Evolutionary conservation across 92 coral and sea anemone genomes (phyloP), one percentile per base, ranked within the genome.

Genomic region (Phymanthus crucifer): DNA sequence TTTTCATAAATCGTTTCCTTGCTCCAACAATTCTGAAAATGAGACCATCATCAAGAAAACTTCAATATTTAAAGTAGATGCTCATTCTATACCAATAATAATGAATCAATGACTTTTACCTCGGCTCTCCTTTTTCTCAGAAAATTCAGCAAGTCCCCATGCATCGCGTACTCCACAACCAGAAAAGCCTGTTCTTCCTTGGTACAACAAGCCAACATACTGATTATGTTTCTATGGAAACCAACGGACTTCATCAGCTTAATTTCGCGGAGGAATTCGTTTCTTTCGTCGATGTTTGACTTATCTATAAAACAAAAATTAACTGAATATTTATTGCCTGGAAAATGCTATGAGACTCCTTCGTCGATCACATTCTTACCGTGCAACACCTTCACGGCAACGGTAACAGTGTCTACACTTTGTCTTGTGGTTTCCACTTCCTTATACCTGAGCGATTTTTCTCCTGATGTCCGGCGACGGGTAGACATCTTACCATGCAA

Each of bases 131-230:
- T 77, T 77, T 34, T 0, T 18, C 69, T 77, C 26, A 77, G 32
- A n/a, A 36, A 33, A 17, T 58, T 57, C 16, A 77, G 34, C 56
- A 77, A 34, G 38, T 77, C 81, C 17, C 81, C 81, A 13, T 77
- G 54, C 33, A 24, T 27, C 35, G 81, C 81, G 72, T 27, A 58
- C 72, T 77, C 81, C 31, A 77, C 72, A 26, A 77, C 72, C 6
- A 77, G 40, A 14, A 58, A 64, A 37, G 64, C 31, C 27, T 37
- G 48, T 56, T 75, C 47, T 40, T 77, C 81, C 31, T 61, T 64
- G 7, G 81, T 77, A 47, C 81, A 77, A 31, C 81, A 77, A n/a
- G 81, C 81, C 40, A 77, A 4, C 81, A 77, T 77, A 24, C 81
- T 58, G 26, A 64, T 40, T 35, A 77, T 58, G 81, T 77, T 77